Conservation (phyloP, 2,113 vertebrate genomes). For the human region GRCh38 chr19:17392501-17393000, state of each 20-base stretch:
- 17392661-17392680: too few relatives aligned
- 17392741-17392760: too few relatives aligned
- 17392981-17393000: not conserved
- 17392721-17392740: too few relatives aligned
- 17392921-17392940: not conserved
- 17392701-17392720: not conserved
- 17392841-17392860: too few relatives aligned
- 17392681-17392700: not conserved
- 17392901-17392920: not conserved
- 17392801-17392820: too few relatives aligned
- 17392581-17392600: not conserved
- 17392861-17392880: not conserved
- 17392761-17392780: too few relatives aligned
- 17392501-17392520: too few relatives aligned
- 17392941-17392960: not conserved
- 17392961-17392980: rapidly evolving
- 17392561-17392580: not conserved
- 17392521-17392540: not conserved
- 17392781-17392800: too few relatives aligned
- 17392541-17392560: not conserved
- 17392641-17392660: not conserved
- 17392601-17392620: not conserved
- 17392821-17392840: too few relatives aligned
- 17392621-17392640: not conserved
- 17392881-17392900: not conserved